Evolutionary conservation across 2,888 invertebrate species (phyloP).

Genomic region (Nycteola revayana): DNA sequence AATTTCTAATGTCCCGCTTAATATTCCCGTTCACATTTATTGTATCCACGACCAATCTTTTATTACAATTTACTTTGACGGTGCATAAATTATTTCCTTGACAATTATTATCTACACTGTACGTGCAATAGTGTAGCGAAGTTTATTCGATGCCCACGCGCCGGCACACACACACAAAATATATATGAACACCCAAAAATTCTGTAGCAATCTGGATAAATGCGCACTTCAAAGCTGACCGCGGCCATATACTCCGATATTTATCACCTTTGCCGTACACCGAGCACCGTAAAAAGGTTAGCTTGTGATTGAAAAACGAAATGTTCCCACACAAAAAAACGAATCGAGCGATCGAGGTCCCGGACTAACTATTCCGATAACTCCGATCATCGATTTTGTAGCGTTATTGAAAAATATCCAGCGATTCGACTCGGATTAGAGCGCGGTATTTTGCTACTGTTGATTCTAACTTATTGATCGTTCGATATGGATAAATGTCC

Average conservation of each 20-base stretch:
- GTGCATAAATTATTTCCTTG: too few relatives aligned
- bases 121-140: too few relatives aligned
- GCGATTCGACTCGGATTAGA: slow-evolving; percentile 74
- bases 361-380: slow-evolving; percentile 22
- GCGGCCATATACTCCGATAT: slow-evolving; percentile 72
- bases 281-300: slow-evolving; percentile 63
- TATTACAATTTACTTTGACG: too few relatives aligned
- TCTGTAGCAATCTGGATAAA: slow-evolving; percentile 57
- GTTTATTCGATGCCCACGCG: slow-evolving; percentile 34
- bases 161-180: slow-evolving; percentile 17
- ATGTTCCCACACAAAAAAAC: slow-evolving; percentile 65
- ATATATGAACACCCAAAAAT: slow-evolving; percentile 34
- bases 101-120: too few relatives aligned
- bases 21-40: too few relatives aligned
- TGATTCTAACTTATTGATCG: slow-evolving; percentile 71
- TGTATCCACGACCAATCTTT: too few relatives aligned
- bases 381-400: slow-evolving; percentile 26
- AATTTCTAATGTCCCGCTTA: too few relatives aligned
- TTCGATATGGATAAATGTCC: slow-evolving; percentile 30
- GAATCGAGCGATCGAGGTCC: slow-evolving; percentile 16
- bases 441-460: slow-evolving; percentile 69
- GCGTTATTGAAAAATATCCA: slow-evolving; percentile 61
- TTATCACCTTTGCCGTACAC: slow-evolving; percentile 62
- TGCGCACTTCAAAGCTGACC: slow-evolving; percentile 65
- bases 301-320: slow-evolving; percentile 70